Evolutionary conservation across 2,797 vertebrate genomes (phyloP), one percentile per base, ranked within the genome.

Genomic region (Anas capensis): DNA sequence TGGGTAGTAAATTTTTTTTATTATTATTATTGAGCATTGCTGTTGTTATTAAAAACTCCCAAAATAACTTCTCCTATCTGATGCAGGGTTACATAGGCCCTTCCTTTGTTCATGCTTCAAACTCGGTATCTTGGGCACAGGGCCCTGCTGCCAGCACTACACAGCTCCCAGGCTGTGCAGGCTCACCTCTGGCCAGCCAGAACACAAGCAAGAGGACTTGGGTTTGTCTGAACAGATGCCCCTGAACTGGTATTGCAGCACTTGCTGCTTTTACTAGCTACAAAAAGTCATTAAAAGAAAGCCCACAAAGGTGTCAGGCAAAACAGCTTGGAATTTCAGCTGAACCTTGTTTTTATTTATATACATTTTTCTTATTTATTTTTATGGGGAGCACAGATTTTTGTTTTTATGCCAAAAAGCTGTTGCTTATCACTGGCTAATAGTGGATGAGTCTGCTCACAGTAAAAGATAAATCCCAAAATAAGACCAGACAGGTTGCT

Each of bases 381-480:
- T 92, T 85, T 78, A 14, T n/a, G 46, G 6, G 21, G 54, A 51
- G n/a, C 61, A 21, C 2, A 56, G 49, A 68, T 66, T 29, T 58
- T 33, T 12, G 23, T 14, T 31, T 17, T 51, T 27, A 14, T 21
- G 42, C 14, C 40, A 76, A 53, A 78, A 85, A 73, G 12, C 31
- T 56, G 23, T 58, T 88, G n/a, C 56, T 88, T 82, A 8, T 90
- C 76, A 69, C 61, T 51, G 53, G 42, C 48, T 81, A 61, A 58
- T 42, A 76, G 75, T 31, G 53, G 78, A 68, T 24, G 34, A 58
- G 40, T 79, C 54, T 80, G 33, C 75, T 88, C 48, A n/a, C 34
- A 61, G 56, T 82, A 65, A 71, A 86, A 92, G 83, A 66, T 40
- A 40, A 8, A 51, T 33, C 51, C 58, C 72, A 88, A 87, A 80